Conservation (phyloP, 2,113 vertebrate species). For the Ceyx cyanopectus region DNA sequence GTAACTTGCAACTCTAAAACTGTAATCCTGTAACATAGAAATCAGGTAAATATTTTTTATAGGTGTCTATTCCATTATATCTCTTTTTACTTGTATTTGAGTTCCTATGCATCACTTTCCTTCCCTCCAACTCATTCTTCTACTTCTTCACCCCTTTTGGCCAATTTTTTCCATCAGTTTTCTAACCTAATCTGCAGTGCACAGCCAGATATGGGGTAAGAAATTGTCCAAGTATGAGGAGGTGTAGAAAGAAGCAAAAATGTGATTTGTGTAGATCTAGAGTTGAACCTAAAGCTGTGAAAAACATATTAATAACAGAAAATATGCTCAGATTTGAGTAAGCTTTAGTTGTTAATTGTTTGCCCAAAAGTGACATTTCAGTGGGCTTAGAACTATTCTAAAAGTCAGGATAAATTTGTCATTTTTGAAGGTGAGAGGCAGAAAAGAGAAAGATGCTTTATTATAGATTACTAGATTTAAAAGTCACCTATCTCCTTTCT, state of each 20-base stretch:
- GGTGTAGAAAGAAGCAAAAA: not conserved
- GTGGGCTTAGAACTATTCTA: not conserved
- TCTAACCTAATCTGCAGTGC: not conserved
- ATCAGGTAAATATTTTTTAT: not conserved
- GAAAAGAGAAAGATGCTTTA: not conserved
- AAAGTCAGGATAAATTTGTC: not conserved
- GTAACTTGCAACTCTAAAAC: not conserved
- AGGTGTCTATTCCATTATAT: not conserved
- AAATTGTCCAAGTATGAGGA: not conserved
- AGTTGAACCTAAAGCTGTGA: not conserved
- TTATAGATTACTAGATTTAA: not conserved
- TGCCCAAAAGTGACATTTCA: not conserved
- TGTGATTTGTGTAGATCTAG: not conserved
- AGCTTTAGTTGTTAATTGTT: not conserved
- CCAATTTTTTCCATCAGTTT: not conserved
- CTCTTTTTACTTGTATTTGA: not conserved
- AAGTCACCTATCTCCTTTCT: not conserved
- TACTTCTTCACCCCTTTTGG: not conserved
- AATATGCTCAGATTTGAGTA: not conserved
- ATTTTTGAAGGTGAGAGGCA: not conserved
- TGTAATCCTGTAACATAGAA: not conserved
- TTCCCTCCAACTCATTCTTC: not conserved
- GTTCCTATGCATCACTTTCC: not conserved
- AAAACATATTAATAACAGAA: not conserved
- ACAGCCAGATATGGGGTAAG: not conserved